Evolutionary conservation across 2,888 invertebrate species (phyloP).

Genomic region (Sisyra nigra): DNA sequence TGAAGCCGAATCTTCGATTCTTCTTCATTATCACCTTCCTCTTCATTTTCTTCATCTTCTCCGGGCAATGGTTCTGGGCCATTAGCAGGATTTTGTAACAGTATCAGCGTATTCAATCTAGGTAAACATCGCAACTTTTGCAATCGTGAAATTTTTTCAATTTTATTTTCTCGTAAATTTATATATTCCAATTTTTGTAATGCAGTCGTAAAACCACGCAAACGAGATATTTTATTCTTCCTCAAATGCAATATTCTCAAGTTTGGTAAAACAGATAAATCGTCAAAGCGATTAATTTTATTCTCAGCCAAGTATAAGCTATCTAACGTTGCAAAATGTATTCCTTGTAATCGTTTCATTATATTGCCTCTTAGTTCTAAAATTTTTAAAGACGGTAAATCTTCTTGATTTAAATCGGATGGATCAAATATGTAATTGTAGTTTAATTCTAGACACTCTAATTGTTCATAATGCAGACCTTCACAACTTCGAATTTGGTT

Average conservation of each 20-base stretch:
- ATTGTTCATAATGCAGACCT: conserved; percentile 35
- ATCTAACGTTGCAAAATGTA: conserved; percentile 37
- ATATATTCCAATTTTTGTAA: conserved; percentile 33
- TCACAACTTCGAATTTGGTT: conserved; percentile 34
- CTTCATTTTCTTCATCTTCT: conserved; percentile 13
- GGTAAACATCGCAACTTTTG: conserved; percentile 33
- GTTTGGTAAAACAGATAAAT: conserved; percentile 38
- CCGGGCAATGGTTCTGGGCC: conserved; percentile 12
- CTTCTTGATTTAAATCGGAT: conserved; percentile 11
- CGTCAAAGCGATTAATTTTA: conserved; percentile 42
- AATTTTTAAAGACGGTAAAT: conserved; percentile 26
- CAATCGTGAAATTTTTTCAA: conserved; percentile 33
- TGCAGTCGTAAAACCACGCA: conserved; percentile 32
- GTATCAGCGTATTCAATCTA: conserved; percentile 31
- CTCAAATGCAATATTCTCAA: conserved; percentile 57
- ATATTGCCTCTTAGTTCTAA: conserved; percentile 37
- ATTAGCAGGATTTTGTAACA: conserved; percentile 35
- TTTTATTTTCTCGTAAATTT: conserved; percentile 38
- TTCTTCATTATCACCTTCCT: conserved; percentile 14
- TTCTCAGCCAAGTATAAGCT: conserved; percentile 64
- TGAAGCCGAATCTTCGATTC: conserved; percentile 13
- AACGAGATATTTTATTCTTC: conserved; percentile 39
- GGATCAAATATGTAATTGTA: conserved; percentile 27
- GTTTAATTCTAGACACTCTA: conserved; percentile 38
- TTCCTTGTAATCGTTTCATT: conserved; percentile 27